Evolutionary conservation across 2,797 vertebrate genomes (phyloP), one percentile per base, ranked within the genome.

Genomic region (Melanotaenia parkinsoni): DNA sequence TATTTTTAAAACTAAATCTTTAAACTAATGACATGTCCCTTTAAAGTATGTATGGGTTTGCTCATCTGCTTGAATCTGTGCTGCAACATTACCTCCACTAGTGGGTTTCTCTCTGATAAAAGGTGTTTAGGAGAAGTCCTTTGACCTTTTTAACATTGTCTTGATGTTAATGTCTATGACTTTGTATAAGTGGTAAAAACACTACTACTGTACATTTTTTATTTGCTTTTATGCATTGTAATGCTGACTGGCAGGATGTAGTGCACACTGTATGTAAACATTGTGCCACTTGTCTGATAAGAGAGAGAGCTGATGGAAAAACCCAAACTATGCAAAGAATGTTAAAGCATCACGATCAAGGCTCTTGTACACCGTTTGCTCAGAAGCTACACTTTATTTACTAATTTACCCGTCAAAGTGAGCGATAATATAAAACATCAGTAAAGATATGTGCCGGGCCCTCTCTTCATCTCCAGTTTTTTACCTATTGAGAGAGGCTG

Each of bases 401-500:
- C 24, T 0, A 2, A 72, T 81, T 82, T 56, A 28, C 28, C 13
- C 26, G 38, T 74, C 40, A 83, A 73, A 70, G 22, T 32, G 33
- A 63, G 60, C 63, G 62, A 73, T 74, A 61, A 58, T 13, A 47
- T 26, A 5, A 18, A 80, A 70, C 11, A 71, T 66, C 4, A 1
- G 47, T 63, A 56, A 13, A 6, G 4, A 38, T 35, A 16, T 62
- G 51, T 53, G 53, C 68, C 9, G 0, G 68, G 33, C 79, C 72
- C 67, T 76, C 32, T 79, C 45, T 82, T 80, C 80, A 71, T 83
- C 64, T 68, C 2, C 32, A 30, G 30, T 65, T 60, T 74, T 76
- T 72, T n/a, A 62, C 77, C 70, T 68, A 32, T 53, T 79, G 82
- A 83, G 67, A n/a, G 71, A 84, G 77, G 72, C 58, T 56, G 64